A percentile compares a stretch with the other conserved stretches of the same genome.
These are phyloP conservation scores for Carettochelys insculpta DNA, from an alignment of 2,113 vertebrate species.

Conservation along the genomic window DNA sequence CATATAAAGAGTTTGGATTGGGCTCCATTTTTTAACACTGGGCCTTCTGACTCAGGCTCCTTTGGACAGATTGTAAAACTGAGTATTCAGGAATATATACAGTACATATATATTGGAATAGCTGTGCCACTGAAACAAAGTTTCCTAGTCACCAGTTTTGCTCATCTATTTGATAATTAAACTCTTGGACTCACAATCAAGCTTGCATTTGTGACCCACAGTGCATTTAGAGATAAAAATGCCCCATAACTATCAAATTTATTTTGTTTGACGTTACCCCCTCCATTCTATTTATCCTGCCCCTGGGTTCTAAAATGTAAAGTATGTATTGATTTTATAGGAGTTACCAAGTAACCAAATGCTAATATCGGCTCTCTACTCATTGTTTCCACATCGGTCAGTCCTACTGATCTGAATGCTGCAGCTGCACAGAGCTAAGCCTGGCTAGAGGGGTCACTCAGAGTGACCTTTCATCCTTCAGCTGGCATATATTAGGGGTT, in stretches of 20 bases:
- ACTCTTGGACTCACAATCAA: conserved; percentile 25
- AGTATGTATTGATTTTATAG: conserved; percentile 15
- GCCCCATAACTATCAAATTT: conserved; percentile 23
- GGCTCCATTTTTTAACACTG: conserved; percentile 34
- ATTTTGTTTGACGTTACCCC: conserved; percentile 43
- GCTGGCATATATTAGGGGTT: not conserved
- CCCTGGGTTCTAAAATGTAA: conserved; percentile 29
- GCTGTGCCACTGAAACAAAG: conserved; percentile 42
- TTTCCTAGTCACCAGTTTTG: conserved; percentile 47
- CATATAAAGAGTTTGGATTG: conserved; percentile 2
- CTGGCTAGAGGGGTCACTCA: not conserved
- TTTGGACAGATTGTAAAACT: not conserved
- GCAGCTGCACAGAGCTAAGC: not conserved
- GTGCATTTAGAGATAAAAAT: conserved; percentile 45
- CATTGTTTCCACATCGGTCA: not conserved
- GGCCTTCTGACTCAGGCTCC: not conserved
- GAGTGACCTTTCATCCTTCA: not conserved
- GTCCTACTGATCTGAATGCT: not conserved
- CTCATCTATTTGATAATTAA: conserved; percentile 49
- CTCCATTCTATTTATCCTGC: conserved; percentile 20
- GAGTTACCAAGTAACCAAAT: conserved; percentile 46
- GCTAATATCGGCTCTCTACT: conserved; percentile 21
- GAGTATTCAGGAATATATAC: not conserved
- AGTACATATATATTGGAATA: not conserved
- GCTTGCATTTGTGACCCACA: conserved; percentile 30